Evolutionary conservation across 1,140 invertebrate species (phyloP).

Genomic region (Reticulitermes speratus): DNA sequence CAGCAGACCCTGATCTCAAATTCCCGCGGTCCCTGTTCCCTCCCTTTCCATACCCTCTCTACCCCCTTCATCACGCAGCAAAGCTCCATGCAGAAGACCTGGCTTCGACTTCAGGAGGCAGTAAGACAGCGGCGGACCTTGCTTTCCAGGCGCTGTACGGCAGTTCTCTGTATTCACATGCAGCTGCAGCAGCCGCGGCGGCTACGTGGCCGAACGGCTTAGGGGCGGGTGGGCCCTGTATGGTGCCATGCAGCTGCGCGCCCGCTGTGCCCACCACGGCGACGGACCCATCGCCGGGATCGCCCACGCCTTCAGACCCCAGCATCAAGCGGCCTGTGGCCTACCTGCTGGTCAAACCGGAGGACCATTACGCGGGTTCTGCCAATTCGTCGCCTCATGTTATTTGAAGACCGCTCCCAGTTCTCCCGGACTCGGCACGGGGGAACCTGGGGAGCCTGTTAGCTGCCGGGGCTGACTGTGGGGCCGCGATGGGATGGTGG

Average conservation of each 20-base stretch:
- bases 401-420: constrained; percentile 80
- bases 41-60: constrained; percentile 67
- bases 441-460: constrained; percentile 48
- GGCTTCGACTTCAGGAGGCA: constrained; percentile 32
- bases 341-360: constrained; percentile 37
- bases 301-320: not conserved
- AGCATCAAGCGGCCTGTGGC: constrained; percentile 40
- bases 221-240: constrained; percentile 37
- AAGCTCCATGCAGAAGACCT: constrained; percentile 54
- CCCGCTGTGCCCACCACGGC: constrained; percentile 20
- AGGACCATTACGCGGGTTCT: constrained; percentile 22
- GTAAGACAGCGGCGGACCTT: constrained; percentile 60
- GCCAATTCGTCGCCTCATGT: constrained; percentile 58
- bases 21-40: constrained; percentile 65
- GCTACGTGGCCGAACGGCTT: not conserved
- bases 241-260: constrained; percentile 41
- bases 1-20: constrained; percentile 60
- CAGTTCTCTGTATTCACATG: constrained; percentile 42
- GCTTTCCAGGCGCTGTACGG: constrained; percentile 51
- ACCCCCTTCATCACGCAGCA: constrained; percentile 52
- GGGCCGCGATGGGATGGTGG: constrained; percentile 29
- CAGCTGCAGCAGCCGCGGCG: too few relatives aligned
- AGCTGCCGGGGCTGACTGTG: constrained; percentile 40
- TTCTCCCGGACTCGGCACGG: constrained; percentile 62
- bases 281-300: constrained; percentile 22